Percentiles rank a stretch among this genome's conserved stretches.
phyloP scores from a whole-genome alignment of 2,113 vertebrate genomes.

The Melanerpes aurifrons region DNA sequence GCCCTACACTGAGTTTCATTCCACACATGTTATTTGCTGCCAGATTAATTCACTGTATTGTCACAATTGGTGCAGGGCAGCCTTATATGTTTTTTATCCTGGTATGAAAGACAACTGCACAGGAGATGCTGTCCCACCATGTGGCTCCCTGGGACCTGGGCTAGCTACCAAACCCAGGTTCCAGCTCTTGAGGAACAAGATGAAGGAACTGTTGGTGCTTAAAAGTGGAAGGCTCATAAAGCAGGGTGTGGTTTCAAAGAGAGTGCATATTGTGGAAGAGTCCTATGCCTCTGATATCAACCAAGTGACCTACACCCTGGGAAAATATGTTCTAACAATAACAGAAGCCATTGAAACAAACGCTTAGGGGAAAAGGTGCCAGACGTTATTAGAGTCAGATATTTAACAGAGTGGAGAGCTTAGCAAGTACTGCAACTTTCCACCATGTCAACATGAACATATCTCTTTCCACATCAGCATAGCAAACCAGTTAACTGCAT shows the following conservation, averaged over 20 bases:
- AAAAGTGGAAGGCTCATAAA: background rate
- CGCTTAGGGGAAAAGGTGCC: background rate
- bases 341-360: constrained; percentile 32
- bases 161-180: background rate
- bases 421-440: background rate
- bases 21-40: fast-evolving
- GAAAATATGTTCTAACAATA: constrained; percentile 30
- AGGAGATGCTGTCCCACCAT: background rate
- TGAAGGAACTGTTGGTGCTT: background rate
- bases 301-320: background rate
- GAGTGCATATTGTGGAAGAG: background rate
- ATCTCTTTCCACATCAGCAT: fast-evolving
- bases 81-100: background rate
- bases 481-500: background rate
- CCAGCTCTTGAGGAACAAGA: background rate
- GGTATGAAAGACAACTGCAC: background rate
- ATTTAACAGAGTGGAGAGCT: background rate
- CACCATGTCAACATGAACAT: background rate
- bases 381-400: background rate
- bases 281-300: background rate
- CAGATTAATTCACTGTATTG: background rate
- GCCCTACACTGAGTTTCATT: background rate
- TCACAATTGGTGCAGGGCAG: fast-evolving
- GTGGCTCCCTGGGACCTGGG: background rate
- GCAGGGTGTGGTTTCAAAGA: constrained; percentile 30